Conservation (phyloP, 2,888 invertebrate genomes). For the Bursaphelenchus okinawaensis region DNA sequence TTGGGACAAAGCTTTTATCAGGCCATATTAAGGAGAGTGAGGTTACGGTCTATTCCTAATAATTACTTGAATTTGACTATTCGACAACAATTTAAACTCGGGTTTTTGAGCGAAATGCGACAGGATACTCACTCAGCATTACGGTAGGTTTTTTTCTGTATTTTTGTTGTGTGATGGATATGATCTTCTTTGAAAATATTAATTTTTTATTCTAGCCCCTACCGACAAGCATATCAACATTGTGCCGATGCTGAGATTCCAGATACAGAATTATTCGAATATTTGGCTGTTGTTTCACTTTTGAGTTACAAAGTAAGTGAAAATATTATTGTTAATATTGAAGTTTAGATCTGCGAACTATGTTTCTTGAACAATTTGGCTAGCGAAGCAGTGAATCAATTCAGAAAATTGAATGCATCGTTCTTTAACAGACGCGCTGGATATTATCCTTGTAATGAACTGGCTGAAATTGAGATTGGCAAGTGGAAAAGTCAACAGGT, state of each 20-base stretch:
- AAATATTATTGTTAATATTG: background rate
- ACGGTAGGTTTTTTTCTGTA: conserved; percentile 60
- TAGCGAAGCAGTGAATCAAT: conserved; percentile 88
- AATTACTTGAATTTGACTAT: conserved; percentile 72
- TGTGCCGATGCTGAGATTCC: conserved; percentile 79
- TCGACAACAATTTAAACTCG: conserved; percentile 92
- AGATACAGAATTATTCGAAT: conserved; percentile 84
- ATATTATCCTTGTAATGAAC: conserved; percentile 64
- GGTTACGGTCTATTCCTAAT: conserved; percentile 49
- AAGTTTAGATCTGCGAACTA: conserved; percentile 71
- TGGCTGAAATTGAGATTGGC: conserved; percentile 71
- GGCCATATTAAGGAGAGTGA: conserved; percentile 69
- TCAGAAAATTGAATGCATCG: conserved; percentile 69
- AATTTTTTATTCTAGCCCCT: conserved; percentile 60
- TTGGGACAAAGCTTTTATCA: conserved; percentile 86
- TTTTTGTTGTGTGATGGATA: too few relatives aligned
- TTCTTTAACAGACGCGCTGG: conserved; percentile 73
- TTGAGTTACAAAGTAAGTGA: conserved; percentile 76
- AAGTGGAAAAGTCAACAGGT: conserved; percentile 53
- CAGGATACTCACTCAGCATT: conserved; percentile 81
- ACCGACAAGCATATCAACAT: conserved; percentile 79
- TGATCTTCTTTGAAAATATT: background rate
- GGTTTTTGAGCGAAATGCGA: conserved; percentile 84
- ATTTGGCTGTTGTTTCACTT: conserved; percentile 87
- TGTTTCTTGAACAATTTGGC: conserved; percentile 82